These are phyloP conservation scores for Cataglyphis altisquamis DNA, from an alignment of 2,888 invertebrate genomes.

Conservation along the genomic window DNA sequence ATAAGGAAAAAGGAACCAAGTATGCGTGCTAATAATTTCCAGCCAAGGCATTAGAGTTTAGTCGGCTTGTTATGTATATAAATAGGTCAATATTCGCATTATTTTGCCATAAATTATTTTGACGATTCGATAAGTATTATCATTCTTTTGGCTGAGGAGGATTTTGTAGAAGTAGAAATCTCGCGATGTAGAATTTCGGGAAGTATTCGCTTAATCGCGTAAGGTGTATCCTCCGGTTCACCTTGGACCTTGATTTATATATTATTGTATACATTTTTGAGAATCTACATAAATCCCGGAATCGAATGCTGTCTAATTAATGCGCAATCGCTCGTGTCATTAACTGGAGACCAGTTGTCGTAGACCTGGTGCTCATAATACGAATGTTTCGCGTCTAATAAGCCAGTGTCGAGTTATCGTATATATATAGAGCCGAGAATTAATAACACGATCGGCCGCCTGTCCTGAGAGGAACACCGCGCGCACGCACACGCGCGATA, in stretches of 20 bases:
- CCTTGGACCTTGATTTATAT: constrained; percentile 14
- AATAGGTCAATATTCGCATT: constrained; percentile 40
- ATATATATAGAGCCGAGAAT: constrained; percentile 33
- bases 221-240: background rate
- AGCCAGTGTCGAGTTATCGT: constrained; percentile 47
- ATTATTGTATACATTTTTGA: background rate
- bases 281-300: background rate
- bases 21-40: constrained; percentile 35
- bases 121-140: constrained; percentile 3
- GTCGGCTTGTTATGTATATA: constrained; percentile 14
- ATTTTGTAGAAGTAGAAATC: background rate
- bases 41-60: constrained; percentile 33
- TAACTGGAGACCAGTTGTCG: constrained; percentile 25
- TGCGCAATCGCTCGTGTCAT: constrained; percentile 19
- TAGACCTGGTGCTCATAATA: constrained; percentile 17
- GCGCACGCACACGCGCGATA: constrained; percentile 28
- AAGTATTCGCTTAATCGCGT: background rate
- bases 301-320: constrained; percentile 33
- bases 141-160: background rate
- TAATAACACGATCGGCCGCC: constrained; percentile 44
- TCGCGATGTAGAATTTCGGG: too few species aligned
- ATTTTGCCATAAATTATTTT: constrained; percentile 32
- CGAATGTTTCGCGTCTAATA: constrained; percentile 41
- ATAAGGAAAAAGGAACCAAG: constrained; percentile 16
- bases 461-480: background rate